Evolutionary conservation across 2,888 invertebrate species (phyloP).

Genomic region (Sycophila texana): DNA sequence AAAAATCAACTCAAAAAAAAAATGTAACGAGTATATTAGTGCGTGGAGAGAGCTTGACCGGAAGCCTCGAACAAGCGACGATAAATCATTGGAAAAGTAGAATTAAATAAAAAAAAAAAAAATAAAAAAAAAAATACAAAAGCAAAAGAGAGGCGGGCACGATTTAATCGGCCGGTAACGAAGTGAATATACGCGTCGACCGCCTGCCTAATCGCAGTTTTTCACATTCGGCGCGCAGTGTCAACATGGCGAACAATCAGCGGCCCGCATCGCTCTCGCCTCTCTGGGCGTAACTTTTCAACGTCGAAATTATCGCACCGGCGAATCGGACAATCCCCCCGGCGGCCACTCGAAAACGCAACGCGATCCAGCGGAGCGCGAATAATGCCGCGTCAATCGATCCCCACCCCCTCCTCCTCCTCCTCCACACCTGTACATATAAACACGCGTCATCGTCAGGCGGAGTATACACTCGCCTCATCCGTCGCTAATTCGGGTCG

Average conservation of each 20-base stretch:
- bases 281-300: neutral
- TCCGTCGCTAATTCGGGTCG: constrained; percentile 35
- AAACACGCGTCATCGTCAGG: neutral
- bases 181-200: neutral
- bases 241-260: neutral
- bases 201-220: neutral
- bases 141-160: too few species aligned
- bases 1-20: too few species aligned
- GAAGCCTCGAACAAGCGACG: too few species aligned
- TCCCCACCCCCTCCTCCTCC: neutral
- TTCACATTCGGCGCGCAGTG: neutral
- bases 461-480: constrained; percentile 12
- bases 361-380: neutral
- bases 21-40: too few species aligned
- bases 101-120: too few species aligned
- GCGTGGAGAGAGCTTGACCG: too few species aligned
- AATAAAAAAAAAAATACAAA: too few species aligned
- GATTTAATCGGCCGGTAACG: too few species aligned
- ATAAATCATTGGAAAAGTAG: too few species aligned
- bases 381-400: neutral
- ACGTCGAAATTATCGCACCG: neutral
- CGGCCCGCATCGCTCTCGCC: neutral
- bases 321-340: too few species aligned
- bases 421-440: too few species aligned
- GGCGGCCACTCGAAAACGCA: neutral